Evolutionary conservation across 1,140 invertebrate genomes (phyloP).

Genomic region (Atta texana): DNA sequence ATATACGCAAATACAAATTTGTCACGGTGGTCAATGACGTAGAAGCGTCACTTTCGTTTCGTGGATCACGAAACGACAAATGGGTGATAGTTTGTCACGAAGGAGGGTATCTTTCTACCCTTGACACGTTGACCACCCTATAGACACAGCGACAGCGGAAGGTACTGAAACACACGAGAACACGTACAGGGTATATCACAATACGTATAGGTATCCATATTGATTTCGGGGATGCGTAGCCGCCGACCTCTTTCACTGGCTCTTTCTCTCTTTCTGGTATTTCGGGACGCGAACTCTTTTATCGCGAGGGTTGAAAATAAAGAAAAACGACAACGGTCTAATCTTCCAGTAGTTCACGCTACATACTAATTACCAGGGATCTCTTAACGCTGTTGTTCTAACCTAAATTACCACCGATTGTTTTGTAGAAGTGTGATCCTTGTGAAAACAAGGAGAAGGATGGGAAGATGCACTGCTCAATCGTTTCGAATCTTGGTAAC

Average conservation of each 20-base stretch:
- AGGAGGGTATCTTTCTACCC: conserved; percentile 29
- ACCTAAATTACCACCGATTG: conserved; percentile 24
- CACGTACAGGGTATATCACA: conserved; percentile 44
- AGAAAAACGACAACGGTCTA: conserved; percentile 54
- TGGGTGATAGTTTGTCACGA: conserved; percentile 61
- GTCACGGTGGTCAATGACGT: conserved; percentile 36
- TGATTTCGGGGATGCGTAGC: conserved; percentile 65
- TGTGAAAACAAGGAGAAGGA: background rate
- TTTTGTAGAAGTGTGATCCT: background rate
- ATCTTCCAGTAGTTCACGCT: conserved; percentile 29
- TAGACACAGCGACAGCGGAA: conserved; percentile 40
- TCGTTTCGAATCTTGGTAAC: background rate
- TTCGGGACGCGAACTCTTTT: conserved; percentile 65
- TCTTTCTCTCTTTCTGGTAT: conserved; percentile 1
- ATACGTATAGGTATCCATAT: conserved; percentile 63
- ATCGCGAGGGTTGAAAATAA: conserved; percentile 51
- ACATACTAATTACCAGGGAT: background rate
- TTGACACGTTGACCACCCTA: conserved; percentile 38
- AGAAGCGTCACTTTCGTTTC: conserved; percentile 50
- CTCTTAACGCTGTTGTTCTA: conserved; percentile 24
- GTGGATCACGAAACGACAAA: conserved; percentile 58
- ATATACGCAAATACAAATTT: conserved; percentile 55
- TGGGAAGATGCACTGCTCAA: background rate
- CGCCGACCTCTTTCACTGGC: conserved; percentile 43
- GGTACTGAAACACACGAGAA: conserved; percentile 24